Conservation (phyloP, 2,888 invertebrate species). For the Acronicta psi region DNA sequence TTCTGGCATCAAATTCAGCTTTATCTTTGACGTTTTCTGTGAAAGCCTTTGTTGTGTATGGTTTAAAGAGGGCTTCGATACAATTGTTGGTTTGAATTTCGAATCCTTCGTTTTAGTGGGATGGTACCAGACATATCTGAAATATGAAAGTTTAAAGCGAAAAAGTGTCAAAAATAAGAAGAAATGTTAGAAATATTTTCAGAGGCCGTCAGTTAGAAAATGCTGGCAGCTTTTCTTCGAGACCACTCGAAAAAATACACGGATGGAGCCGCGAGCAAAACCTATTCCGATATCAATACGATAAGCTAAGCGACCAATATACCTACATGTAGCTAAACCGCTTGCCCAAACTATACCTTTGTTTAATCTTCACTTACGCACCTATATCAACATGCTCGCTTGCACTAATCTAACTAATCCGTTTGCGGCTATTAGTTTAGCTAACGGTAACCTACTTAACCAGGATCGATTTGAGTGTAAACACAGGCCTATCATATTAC, state of each 20-base stretch:
- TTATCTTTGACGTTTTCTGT: conserved; percentile 24
- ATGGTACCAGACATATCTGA: neutral
- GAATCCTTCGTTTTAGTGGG: neutral
- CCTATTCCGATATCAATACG: neutral
- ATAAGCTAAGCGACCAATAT: neutral
- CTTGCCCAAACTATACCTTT: conserved; percentile 20
- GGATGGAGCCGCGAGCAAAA: conserved; percentile 14
- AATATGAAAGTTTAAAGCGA: neutral
- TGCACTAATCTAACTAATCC: conserved; percentile 26
- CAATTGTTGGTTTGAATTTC: conserved; percentile 9
- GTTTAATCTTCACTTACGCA: conserved; percentile 29
- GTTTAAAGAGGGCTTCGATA: conserved; percentile 7
- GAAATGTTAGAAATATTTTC: too few species aligned
- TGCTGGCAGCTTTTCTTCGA: too few species aligned
- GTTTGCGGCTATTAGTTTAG: conserved; percentile 15
- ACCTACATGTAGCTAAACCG: conserved; percentile 7
- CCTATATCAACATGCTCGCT: conserved; percentile 17
- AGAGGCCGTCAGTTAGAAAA: too few species aligned
- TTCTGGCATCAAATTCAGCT: conserved; percentile 15
- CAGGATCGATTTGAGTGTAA: conserved; percentile 29
- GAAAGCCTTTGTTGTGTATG: conserved; percentile 13
- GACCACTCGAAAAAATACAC: too few species aligned
- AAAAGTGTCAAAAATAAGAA: neutral
- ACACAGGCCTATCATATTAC: conserved; percentile 13
- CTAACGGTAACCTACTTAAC: conserved; percentile 28